Conservation (phyloP, 2,888 invertebrate genomes). For the Ariolimax columbianus region DNA sequence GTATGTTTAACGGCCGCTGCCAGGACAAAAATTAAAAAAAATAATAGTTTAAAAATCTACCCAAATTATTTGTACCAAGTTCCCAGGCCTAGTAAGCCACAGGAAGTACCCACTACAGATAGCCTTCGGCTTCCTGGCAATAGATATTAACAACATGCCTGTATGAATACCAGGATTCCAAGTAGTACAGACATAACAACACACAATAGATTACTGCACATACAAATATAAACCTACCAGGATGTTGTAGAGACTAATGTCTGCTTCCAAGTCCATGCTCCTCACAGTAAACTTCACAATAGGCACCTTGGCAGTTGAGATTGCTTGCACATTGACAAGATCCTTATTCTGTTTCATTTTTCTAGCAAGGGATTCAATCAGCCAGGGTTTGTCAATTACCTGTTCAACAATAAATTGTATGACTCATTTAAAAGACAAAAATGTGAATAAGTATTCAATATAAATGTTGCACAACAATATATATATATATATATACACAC, state of each 20-base stretch:
- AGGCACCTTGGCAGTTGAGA: slow-evolving; percentile 83
- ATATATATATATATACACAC: too few species aligned
- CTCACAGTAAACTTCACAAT: slow-evolving; percentile 82
- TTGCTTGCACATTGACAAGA: slow-evolving; percentile 79
- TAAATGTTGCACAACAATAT: too few species aligned
- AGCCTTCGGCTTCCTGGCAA: too few species aligned
- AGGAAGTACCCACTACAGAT: too few species aligned
- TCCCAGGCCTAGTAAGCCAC: too few species aligned
- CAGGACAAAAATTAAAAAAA: too few species aligned
- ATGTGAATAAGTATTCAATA: too few species aligned
- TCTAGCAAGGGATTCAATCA: slow-evolving; percentile 78
- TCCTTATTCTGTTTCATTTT: slow-evolving; percentile 75
- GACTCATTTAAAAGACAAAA: background rate
- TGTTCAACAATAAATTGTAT: slow-evolving; percentile 54
- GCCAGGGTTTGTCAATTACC: slow-evolving; percentile 75
- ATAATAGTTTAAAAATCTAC: too few species aligned
- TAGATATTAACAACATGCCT: too few species aligned
- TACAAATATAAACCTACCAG: slow-evolving; percentile 75
- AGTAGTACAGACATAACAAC: background rate
- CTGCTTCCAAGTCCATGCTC: slow-evolving; percentile 80
- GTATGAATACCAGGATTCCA: too few species aligned
- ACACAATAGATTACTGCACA: background rate
- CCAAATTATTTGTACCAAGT: too few species aligned
- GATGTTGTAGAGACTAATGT: slow-evolving; percentile 83
- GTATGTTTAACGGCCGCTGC: too few species aligned